Base-by-base conservation (phyloP, 2,113 vertebrate species). In the Pipra filicauda region DNA sequence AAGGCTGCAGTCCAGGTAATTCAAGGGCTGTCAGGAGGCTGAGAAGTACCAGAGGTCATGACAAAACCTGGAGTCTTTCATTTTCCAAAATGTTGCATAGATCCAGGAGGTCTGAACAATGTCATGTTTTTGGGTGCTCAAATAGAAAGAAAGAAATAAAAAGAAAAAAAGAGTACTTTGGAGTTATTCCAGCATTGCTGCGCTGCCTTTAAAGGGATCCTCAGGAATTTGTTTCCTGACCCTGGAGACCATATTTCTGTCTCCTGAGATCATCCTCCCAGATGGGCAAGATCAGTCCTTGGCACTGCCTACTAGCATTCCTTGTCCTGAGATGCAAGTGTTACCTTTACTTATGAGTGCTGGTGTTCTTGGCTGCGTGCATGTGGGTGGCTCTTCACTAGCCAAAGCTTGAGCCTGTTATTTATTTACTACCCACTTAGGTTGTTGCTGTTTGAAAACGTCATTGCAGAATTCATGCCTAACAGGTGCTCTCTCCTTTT, bases 1-100 rank as follows among this genome's bases (percentile, higher is more conserved):
- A 86, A 75, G 95, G 95, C 93, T 96, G 39, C 61, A 84, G 95
- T 94, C 95, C 96, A 97, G 96, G 95, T 97, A 93, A 88, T 96
- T 83, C 3, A 4, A 86, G 69, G 82, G 65, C 69, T 91, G 85
- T 91, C 76, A 94, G 62, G 66, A 91, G 81, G 59, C 75, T 88
- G 82, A 95, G 79, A 95, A 91, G 64, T 49, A 88, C 44, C 88
- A 96, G 88, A 91, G 76, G 72, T 91, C 49, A 37, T 55, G 57
- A 43, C 85, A 78, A 92, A 96, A 86, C 79, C 55, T 86, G 65
- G 57, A 92, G 13, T 75, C 13, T 64, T 83, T 88, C 2, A 31
- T 77, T 96, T 55, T 92, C 75, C 67, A 64, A 59, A 86, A 82
- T 62, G 33, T 80, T 93, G 91, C 4, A 1, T 80, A 35, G 43